A percentile compares a stretch with the other conserved stretches of the same genome.
Evolutionary conservation across 2,113 vertebrate genomes (phyloP).

Genomic region (Dipodomys merriami): DNA sequence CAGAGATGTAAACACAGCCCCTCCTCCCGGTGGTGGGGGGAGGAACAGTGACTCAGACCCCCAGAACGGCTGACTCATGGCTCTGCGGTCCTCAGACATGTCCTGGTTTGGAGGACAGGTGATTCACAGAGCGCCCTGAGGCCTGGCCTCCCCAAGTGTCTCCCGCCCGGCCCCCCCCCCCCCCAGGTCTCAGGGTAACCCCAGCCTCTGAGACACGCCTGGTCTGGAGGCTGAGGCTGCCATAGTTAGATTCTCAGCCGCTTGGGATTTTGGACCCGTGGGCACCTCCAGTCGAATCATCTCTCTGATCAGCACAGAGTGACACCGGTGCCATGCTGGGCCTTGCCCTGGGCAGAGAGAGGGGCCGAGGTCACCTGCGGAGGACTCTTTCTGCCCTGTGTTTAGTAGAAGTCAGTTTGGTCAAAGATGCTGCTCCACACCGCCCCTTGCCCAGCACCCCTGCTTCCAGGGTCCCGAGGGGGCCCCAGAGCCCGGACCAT

Average conservation of each 20-base stretch:
- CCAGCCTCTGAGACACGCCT: not conserved
- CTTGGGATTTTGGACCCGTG: not conserved
- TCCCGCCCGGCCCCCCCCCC: not conserved
- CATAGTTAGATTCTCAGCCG: not conserved
- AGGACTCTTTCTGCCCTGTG: not conserved
- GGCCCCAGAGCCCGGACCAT: not conserved
- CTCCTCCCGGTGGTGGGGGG: too few relatives aligned
- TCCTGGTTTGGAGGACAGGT: slow-evolving; percentile 46
- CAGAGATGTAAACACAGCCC: slow-evolving; percentile 37
- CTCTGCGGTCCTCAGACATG: not conserved
- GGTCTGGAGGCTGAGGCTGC: not conserved
- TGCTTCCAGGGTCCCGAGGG: not conserved
- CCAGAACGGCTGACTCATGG: slow-evolving; percentile 43
- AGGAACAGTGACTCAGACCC: slow-evolving; percentile 63
- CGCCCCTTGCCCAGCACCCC: not conserved
- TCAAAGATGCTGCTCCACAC: not conserved
- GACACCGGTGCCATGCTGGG: too few relatives aligned
- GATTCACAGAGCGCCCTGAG: slow-evolving; percentile 63
- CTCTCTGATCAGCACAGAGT: not conserved
- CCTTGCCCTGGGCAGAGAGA: too few relatives aligned
- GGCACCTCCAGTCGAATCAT: not conserved
- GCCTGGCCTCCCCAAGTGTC: not conserved
- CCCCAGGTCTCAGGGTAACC: not conserved
- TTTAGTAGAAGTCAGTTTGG: not conserved
- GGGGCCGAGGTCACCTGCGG: not conserved